These are phyloP conservation scores for Marmota flaviventris DNA, from an alignment of 2,113 vertebrate genomes.

Conservation along the genomic window DNA sequence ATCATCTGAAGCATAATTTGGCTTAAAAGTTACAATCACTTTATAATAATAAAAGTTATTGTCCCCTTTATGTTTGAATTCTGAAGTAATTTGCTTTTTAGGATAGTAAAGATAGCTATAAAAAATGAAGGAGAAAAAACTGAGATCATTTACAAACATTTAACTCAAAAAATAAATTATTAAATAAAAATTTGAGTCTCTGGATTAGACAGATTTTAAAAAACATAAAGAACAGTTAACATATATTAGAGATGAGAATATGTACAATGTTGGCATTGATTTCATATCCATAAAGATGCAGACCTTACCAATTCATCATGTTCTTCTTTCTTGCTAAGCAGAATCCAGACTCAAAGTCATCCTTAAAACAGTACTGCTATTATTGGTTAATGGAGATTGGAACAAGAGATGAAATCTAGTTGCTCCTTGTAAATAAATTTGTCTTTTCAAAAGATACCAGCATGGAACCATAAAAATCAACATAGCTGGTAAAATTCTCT, in stretches of 20 bases:
- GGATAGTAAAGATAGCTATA: not conserved
- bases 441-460: slow-evolving; percentile 1
- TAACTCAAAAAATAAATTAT: not conserved
- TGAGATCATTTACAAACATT: slow-evolving; percentile 4
- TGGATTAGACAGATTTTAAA: not conserved
- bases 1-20: not conserved
- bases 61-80: not conserved
- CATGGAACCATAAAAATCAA: slow-evolving; percentile 15
- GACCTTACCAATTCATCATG: not conserved
- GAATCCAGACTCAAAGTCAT: not conserved
- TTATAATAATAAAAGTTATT: not conserved
- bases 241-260: not conserved
- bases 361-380: not conserved
- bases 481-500: not conserved
- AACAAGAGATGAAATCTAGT: not conserved
- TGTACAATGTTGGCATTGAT: not conserved
- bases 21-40: not conserved
- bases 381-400: not conserved
- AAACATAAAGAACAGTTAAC: not conserved
- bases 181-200: not conserved
- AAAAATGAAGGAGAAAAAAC: not conserved
- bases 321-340: not conserved
- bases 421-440: not conserved
- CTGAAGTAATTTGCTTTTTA: slow-evolving; percentile 20
- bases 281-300: not conserved